A percentile compares a stretch with the other conserved stretches of the same genome.
Conservation (phyloP, 2,888 invertebrate genomes). For the Blastobasis lacticolella region DNA sequence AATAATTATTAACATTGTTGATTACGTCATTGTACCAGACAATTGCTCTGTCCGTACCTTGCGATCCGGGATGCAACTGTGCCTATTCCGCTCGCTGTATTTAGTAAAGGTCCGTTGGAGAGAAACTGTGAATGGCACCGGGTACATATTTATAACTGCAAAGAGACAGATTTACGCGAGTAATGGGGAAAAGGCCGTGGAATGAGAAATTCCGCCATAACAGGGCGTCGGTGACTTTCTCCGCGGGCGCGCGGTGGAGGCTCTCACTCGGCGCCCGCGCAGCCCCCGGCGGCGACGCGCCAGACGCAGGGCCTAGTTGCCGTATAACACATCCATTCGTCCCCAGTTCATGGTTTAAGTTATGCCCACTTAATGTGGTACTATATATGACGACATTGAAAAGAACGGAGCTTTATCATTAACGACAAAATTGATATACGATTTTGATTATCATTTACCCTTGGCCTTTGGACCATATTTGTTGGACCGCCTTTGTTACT, state of each 20-base stretch:
- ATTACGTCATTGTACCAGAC: no score
- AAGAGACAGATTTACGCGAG: constrained; percentile 46
- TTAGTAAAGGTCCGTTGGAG: constrained; percentile 14
- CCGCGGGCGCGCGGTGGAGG: constrained; percentile 26
- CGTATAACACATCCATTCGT: background rate
- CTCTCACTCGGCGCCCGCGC: constrained; percentile 31
- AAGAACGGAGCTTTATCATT: no score
- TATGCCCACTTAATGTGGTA: no score
- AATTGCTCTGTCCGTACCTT: no score
- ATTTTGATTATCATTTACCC: no score
- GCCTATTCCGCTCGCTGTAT: background rate
- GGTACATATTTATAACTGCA: constrained; percentile 25
- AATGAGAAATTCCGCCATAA: constrained; percentile 64
- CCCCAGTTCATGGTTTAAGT: constrained; percentile 5
- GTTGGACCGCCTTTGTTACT: no score
- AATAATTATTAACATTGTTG: no score
- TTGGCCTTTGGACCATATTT: no score
- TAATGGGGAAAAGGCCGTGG: constrained; percentile 57
- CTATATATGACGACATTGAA: no score
- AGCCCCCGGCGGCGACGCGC: background rate
- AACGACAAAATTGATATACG: no score
- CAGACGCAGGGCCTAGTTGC: background rate
- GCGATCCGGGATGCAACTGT: no score
- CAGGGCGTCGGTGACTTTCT: constrained; percentile 64
- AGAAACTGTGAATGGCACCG: constrained; percentile 21